phyloP scores from a whole-genome alignment of 2,113 vertebrate species.

The Accipiter virgatus region DNA sequence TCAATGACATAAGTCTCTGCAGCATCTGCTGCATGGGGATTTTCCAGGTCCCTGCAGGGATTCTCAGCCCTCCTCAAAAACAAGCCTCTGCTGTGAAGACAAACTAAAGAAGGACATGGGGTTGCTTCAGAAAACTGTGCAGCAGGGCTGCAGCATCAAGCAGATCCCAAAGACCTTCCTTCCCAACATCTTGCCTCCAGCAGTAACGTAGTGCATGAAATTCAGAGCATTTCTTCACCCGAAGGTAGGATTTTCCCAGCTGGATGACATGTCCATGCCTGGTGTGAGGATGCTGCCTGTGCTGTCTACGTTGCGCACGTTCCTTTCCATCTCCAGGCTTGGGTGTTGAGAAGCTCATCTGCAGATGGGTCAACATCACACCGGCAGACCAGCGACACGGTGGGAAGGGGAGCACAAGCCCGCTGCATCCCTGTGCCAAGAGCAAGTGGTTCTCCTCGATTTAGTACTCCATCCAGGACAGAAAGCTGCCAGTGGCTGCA shows the following conservation, averaged over 20 bases:
- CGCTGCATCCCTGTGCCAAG: background rate
- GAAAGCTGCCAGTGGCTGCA: background rate
- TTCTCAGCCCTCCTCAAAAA: background rate
- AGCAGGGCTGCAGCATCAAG: fast-evolving
- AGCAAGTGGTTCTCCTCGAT: background rate
- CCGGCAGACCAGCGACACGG: fast-evolving
- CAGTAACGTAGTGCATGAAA: background rate
- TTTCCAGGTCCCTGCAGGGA: background rate
- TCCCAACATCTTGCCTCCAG: background rate
- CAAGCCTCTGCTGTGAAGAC: background rate
- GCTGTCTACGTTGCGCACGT: background rate
- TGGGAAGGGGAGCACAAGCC: background rate
- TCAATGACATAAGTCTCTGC: background rate
- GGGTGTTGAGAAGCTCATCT: background rate
- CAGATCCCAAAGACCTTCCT: background rate
- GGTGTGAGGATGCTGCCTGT: background rate
- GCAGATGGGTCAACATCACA: background rate
- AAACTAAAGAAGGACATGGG: fast-evolving
- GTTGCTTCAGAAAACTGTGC: fast-evolving
- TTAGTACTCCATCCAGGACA: too few relatives aligned
- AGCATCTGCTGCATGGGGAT: background rate
- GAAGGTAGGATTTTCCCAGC: background rate
- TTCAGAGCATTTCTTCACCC: background rate
- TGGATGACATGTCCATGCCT: background rate
- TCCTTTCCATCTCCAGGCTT: background rate